phyloP scores from a whole-genome alignment of 2,113 vertebrate genomes.

The Loxodonta africana region DNA sequence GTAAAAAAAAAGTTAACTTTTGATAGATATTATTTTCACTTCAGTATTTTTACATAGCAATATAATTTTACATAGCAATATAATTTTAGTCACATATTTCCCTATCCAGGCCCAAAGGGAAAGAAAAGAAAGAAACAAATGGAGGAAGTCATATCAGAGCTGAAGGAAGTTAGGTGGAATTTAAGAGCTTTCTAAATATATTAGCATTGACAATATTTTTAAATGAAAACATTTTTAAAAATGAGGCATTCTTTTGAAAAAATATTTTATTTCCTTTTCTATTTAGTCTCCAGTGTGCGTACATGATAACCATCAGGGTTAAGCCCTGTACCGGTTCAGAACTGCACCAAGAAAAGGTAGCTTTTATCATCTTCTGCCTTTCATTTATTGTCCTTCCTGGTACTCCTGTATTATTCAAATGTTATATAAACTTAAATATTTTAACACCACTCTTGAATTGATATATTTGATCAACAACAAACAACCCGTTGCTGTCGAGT shows the following conservation, averaged over 20 bases:
- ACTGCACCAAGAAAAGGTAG: not conserved
- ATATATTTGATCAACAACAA: not conserved
- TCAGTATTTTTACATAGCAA: not conserved
- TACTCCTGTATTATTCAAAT: not conserved
- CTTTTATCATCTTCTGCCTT: slow-evolving; percentile 8
- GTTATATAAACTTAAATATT: not conserved
- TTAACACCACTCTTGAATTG: not conserved
- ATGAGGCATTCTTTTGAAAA: not conserved
- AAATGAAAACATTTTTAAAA: not conserved
- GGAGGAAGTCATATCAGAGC: not conserved
- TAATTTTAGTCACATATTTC: not conserved
- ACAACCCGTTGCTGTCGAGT: too few species aligned
- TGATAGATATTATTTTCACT: not conserved
- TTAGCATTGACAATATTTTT: slow-evolving; percentile 6
- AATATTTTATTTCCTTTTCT: slow-evolving; percentile 4
- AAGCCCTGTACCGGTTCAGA: not conserved
- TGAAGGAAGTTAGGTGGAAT: not conserved
- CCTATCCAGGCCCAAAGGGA: not conserved
- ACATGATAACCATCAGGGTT: not conserved
- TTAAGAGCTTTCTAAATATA: not conserved
- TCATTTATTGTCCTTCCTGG: not conserved
- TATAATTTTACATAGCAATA: not conserved
- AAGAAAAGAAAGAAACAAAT: not conserved
- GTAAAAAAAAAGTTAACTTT: not conserved
- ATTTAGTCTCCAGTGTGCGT: not conserved